Percentiles rank a stretch among this genome's conserved stretches.
Evolutionary conservation across 2,797 vertebrate genomes (phyloP).

Genomic region (Lophotriccus pileatus): DNA sequence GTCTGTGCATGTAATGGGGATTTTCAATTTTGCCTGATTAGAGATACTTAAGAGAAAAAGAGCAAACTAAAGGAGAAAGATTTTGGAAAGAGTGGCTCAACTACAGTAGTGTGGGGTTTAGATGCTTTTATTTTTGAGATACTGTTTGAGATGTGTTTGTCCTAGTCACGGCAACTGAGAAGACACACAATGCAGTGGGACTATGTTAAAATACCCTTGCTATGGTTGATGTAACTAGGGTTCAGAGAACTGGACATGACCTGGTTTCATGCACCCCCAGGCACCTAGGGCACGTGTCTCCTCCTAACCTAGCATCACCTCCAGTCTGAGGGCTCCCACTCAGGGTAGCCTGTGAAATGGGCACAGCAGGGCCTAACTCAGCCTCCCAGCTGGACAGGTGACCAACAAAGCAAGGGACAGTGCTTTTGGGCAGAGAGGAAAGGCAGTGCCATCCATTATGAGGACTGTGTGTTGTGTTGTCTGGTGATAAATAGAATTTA

Average conservation of each 20-base stretch:
- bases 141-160: background rate
- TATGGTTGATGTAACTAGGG: background rate
- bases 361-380: background rate
- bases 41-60: background rate
- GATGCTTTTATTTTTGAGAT: background rate
- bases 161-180: background rate
- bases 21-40: constrained; percentile 38
- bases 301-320: background rate
- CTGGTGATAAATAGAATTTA: background rate
- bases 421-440: background rate
- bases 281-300: background rate
- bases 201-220: background rate
- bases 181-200: background rate
- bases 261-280: background rate
- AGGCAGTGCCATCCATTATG: background rate
- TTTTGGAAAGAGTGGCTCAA: background rate
- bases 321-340: background rate
- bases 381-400: background rate
- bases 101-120: background rate
- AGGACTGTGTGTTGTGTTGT: background rate
- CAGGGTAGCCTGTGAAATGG: accelerated
- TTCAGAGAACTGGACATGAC: background rate
- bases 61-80: background rate
- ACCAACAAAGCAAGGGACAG: background rate
- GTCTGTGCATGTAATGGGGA: background rate